phyloP scores from a whole-genome alignment of 53 echinoderm and acorn worm genomes.

The Echinarachnius parma region DNA sequence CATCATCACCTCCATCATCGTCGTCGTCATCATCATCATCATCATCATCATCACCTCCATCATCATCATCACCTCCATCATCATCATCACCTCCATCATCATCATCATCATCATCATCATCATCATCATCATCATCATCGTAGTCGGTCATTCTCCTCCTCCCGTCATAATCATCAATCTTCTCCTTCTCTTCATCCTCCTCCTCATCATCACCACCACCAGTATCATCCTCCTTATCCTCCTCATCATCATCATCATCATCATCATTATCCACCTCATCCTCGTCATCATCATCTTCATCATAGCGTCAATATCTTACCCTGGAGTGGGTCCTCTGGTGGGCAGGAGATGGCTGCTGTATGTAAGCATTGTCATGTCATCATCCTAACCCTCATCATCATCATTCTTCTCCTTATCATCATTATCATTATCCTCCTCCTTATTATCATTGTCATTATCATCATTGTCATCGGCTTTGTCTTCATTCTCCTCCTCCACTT shows the following conservation, averaged over 20 bases:
- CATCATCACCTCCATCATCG: background rate
- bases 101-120: background rate
- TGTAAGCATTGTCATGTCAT: too few species aligned
- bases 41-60: background rate
- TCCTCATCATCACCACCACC: background rate
- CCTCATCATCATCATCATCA: background rate
- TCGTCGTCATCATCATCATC: background rate
- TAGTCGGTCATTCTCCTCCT: background rate
- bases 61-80: background rate
- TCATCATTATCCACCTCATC: background rate
- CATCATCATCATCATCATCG: background rate
- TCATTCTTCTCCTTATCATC: background rate
- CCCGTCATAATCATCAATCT: background rate
- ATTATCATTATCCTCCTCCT: conserved; percentile 1
- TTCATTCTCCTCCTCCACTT: background rate
- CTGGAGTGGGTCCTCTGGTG: conserved; percentile 21
- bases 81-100: background rate
- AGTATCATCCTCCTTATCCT: background rate
- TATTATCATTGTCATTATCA: background rate
- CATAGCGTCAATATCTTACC: background rate
- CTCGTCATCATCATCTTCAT: conserved; percentile 6
- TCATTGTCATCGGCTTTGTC: background rate
- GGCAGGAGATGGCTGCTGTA: conserved; percentile 53
- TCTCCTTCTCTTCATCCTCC: background rate
- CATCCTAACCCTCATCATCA: background rate